Base-by-base conservation (phyloP, 2,888 invertebrate genomes). In the Eupithecia insigniata region DNA sequence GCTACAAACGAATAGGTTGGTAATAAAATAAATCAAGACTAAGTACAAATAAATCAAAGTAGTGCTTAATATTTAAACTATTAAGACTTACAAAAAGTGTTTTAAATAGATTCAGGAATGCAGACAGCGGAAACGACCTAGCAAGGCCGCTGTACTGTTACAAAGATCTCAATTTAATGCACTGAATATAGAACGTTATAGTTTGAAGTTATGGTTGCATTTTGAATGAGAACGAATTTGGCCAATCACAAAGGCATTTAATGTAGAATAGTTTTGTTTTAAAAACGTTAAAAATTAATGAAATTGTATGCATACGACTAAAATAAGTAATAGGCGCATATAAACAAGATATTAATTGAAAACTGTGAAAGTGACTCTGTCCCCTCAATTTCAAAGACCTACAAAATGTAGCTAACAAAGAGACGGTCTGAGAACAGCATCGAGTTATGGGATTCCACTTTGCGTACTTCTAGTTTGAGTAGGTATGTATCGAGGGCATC, bases 131-230 rank as follows among this genome's bases (percentile, higher is more conserved):
- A 90, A 91, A 90, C 88, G 92, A 90, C 90, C 89, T 83, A 84
- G 88, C 92, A 92, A 92, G 93, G 92, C 84, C 92, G 88, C 81
- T 81, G 74, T 85, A 85, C 88, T 86, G 87, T 89, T 89, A 89
- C 87, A 84, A 86, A 86, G 87, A 88, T 85, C 85, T 84, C 78
- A 84, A 82, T 81, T 78, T 70, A 68, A 77, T 76, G 60, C 68
- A 64, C 46, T 66, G 60, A 55, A 78, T 69, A 70, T 61, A 64
- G 22, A 69, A 26, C 71, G 66, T 76, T 78, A 76, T 72, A 61
- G 36, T 60, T 22, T 64, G 55, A n/a, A 14, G 32, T 39, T 64
- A 82, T 71, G 70, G 71, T 70, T 77, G 70, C 70, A 14, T 80
- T 73, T 84, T 71, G 64, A 71, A 69, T 75, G 67, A 46, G 5